Percentiles rank a stretch among this genome's conserved stretches.
Evolutionary conservation across 1,140 invertebrate genomes (phyloP).

Genomic region (Zophobas atratus): DNA sequence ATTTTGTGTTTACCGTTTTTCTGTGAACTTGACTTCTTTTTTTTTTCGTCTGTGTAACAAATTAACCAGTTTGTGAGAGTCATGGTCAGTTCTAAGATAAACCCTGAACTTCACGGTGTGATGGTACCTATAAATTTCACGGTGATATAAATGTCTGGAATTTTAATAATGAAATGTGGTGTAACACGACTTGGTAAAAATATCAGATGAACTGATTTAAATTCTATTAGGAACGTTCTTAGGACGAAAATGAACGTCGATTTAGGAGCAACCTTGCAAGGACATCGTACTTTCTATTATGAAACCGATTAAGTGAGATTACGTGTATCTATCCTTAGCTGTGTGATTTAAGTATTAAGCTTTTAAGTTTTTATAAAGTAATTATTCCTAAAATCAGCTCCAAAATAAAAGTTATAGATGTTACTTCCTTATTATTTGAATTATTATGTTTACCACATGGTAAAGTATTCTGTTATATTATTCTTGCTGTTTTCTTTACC

Average conservation of each 20-base stretch:
- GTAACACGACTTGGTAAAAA: neutral
- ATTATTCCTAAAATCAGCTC: too few species aligned
- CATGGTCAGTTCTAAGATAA: conserved; percentile 15
- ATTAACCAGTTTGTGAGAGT: conserved; percentile 33
- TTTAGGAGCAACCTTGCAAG: conserved; percentile 27
- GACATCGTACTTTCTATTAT: conserved; percentile 14
- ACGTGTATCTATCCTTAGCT: neutral
- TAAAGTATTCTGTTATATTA: too few species aligned
- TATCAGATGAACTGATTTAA: conserved; percentile 5
- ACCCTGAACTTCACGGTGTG: conserved; percentile 29
- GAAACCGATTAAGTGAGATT: conserved; percentile 9
- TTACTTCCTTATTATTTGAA: too few species aligned
- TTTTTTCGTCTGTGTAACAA: neutral
- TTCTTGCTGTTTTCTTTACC: too few species aligned
- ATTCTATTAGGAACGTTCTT: neutral
- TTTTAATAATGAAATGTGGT: conserved; percentile 24
- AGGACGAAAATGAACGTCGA: conserved; percentile 5
- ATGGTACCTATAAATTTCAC: conserved; percentile 24
- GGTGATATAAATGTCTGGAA: conserved; percentile 33
- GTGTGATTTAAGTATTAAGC: too few species aligned
- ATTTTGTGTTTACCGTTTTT: neutral
- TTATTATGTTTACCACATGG: too few species aligned
- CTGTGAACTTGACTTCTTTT: neutral
- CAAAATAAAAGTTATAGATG: too few species aligned
- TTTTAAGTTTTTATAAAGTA: too few species aligned